phyloP scores from a whole-genome alignment of 2,888 invertebrate species.

The Bugulina stolonifera region DNA sequence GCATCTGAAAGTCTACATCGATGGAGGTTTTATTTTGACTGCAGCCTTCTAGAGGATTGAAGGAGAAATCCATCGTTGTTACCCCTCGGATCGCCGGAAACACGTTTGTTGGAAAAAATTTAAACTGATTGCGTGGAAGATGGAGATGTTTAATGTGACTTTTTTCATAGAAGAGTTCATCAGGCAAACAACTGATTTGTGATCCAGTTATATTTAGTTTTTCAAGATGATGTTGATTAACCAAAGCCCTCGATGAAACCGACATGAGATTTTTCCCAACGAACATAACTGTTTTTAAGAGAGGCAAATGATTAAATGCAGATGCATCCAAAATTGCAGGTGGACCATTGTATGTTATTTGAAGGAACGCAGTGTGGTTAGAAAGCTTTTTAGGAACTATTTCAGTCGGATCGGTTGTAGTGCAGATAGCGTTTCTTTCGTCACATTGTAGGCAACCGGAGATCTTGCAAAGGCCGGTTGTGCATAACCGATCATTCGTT shows the following conservation, averaged over 20 bases:
- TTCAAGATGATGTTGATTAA: background rate
- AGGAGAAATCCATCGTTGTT: background rate
- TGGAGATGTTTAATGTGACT: background rate
- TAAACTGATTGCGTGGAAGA: background rate
- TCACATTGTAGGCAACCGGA: background rate
- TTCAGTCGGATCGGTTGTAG: background rate
- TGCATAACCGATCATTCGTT: background rate
- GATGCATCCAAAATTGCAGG: background rate
- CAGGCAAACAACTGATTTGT: background rate
- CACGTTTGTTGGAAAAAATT: background rate
- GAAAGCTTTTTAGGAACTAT: background rate
- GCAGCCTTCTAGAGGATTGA: conserved; percentile 12
- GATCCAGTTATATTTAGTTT: background rate
- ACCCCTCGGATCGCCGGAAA: background rate
- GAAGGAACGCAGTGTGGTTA: background rate
- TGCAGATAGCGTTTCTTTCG: background rate
- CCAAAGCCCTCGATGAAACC: background rate
- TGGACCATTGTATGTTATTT: conserved; percentile 7
- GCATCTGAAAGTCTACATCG: background rate
- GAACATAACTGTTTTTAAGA: background rate
- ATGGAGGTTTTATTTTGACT: background rate
- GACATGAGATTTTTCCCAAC: background rate
- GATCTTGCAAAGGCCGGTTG: background rate
- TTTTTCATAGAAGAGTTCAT: background rate
- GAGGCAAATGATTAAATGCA: background rate